These are phyloP conservation scores for Amblyopsis rosae DNA, from an alignment of 2,113 vertebrate genomes.

Conservation along the genomic window DNA sequence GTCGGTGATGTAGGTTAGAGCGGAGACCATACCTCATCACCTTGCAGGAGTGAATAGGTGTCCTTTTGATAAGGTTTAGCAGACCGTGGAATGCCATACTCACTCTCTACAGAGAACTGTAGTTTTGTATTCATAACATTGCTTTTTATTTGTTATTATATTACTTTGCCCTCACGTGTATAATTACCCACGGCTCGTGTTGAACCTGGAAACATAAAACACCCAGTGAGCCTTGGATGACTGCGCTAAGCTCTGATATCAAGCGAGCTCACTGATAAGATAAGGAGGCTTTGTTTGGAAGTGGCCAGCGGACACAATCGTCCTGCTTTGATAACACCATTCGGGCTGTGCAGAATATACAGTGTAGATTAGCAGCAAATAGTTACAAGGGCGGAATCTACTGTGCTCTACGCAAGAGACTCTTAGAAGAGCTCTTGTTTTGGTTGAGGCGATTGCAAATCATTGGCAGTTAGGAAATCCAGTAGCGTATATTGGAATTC, in stretches of 20 bases:
- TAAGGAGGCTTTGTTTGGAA: conserved; percentile 45
- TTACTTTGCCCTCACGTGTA: conserved; percentile 5
- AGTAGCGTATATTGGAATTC: neutral
- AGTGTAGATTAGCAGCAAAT: conserved; percentile 24
- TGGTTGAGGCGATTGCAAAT: neutral
- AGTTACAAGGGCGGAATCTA: conserved; percentile 1
- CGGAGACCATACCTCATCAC: too few relatives aligned
- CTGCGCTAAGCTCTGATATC: conserved; percentile 1
- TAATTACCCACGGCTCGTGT: conserved; percentile 7
- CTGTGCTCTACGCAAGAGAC: neutral
- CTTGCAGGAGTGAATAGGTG: too few relatives aligned
- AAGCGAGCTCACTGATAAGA: conserved; percentile 43
- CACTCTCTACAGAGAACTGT: too few relatives aligned
- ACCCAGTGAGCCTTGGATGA: conserved; percentile 1
- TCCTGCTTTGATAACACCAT: conserved; percentile 9
- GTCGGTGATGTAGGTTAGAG: too few relatives aligned
- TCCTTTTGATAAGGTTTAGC: too few relatives aligned
- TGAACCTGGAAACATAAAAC: conserved; percentile 32
- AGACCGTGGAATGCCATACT: too few relatives aligned
- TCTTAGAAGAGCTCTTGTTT: neutral
- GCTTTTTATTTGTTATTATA: conserved; percentile 1
- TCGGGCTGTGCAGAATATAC: neutral
- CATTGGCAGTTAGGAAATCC: neutral
- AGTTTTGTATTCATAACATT: too few relatives aligned
- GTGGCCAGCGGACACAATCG: conserved; percentile 11